Conservation (phyloP, 1,140 invertebrate genomes). For the Paraescarpia echinospica region DNA sequence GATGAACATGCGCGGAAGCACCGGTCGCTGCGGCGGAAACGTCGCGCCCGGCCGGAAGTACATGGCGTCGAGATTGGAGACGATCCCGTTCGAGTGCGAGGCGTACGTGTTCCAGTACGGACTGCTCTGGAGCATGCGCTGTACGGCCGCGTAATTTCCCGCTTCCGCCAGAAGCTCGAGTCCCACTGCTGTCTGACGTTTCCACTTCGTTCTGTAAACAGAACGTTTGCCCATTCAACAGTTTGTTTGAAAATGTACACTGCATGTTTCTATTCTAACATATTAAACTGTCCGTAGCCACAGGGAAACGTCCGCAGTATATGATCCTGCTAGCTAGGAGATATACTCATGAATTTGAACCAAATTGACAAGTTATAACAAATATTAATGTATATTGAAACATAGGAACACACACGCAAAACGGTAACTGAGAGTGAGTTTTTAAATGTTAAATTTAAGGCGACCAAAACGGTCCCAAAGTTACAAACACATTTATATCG, state of each 20-base stretch:
- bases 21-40: conserved; percentile 54
- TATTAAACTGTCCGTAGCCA: not conserved
- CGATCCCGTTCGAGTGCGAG: conserved; percentile 48
- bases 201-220: conserved; percentile 94
- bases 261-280: not conserved
- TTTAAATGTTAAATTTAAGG: too few species aligned
- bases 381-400: too few species aligned
- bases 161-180: conserved; percentile 94
- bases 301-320: not conserved
- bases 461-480: too few species aligned
- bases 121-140: conserved; percentile 81
- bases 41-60: conserved; percentile 56
- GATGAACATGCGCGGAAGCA: conserved; percentile 48
- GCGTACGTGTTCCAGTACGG: conserved; percentile 67
- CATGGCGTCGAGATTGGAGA: conserved; percentile 54
- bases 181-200: conserved; percentile 95
- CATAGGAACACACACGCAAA: too few species aligned
- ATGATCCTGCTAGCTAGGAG: too few species aligned
- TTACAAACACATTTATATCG: too few species aligned
- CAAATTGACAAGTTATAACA: too few species aligned
- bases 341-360: too few species aligned
- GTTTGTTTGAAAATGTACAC: not conserved
- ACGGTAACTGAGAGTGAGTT: too few species aligned
- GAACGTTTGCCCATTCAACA: not conserved
- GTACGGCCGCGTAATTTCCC: conserved; percentile 94